These are phyloP conservation scores for Botia almorhae DNA, from an alignment of 2,797 vertebrate species.

Conservation along the genomic window DNA sequence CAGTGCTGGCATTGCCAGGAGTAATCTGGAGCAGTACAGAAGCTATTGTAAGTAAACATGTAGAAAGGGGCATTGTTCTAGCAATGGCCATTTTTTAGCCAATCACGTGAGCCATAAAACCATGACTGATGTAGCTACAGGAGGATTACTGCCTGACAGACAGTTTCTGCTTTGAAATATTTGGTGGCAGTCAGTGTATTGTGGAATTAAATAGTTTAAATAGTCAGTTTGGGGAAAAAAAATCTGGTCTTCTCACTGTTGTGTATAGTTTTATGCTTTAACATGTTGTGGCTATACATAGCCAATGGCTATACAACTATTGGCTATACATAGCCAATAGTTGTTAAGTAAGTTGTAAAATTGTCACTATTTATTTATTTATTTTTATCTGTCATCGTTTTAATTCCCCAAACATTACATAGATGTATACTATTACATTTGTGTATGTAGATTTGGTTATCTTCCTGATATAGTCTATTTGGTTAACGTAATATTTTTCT, in stretches of 20 bases:
- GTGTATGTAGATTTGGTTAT: not conserved
- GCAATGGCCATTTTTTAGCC: not conserved
- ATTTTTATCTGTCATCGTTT: too few species aligned
- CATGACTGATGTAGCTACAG: not conserved
- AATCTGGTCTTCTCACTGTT: not conserved
- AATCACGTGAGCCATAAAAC: slow-evolving; percentile 17
- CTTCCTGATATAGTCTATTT: not conserved
- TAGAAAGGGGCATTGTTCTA: not conserved
- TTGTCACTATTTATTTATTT: not conserved
- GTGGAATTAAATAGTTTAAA: not conserved
- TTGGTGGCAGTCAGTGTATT: not conserved
- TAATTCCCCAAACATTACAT: too few species aligned
- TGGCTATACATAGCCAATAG: too few species aligned
- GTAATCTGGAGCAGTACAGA: not conserved
- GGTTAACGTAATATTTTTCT: not conserved
- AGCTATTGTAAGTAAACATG: not conserved
- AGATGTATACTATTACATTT: not conserved
- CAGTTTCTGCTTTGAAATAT: not conserved
- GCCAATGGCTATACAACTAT: too few species aligned
- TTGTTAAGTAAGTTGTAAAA: not conserved
- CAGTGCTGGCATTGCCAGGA: not conserved
- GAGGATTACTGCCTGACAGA: not conserved
- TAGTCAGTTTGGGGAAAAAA: not conserved
- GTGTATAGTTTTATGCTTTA: not conserved
- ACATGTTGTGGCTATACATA: not conserved